Conservation (phyloP, 1,140 invertebrate species). For the Sarcophaga peregrina region DNA sequence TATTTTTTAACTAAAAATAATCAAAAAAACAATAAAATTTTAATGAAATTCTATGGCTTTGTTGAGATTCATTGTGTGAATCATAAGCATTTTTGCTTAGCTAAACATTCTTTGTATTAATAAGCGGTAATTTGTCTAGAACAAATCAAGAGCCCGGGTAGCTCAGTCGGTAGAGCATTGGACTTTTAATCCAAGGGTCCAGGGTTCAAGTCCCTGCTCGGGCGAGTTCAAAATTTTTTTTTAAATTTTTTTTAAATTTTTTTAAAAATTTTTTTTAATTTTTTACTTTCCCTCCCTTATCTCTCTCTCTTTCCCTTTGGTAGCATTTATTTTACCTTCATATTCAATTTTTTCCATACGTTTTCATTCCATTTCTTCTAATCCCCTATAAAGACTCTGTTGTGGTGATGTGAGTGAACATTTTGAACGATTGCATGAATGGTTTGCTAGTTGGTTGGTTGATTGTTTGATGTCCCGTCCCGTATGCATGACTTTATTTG, state of each 20-base stretch:
- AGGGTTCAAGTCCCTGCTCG: conserved; percentile 84
- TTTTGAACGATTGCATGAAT: too few species aligned
- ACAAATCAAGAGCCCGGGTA: conserved; percentile 72
- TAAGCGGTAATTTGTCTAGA: not conserved
- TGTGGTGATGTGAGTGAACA: not conserved
- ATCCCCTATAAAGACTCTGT: not conserved
- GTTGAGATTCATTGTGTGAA: too few species aligned
- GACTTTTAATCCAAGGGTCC: conserved; percentile 84
- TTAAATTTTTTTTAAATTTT: not conserved
- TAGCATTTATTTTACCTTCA: not conserved
- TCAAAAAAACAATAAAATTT: too few species aligned
- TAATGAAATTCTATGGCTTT: too few species aligned
- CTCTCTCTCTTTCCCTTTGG: not conserved
- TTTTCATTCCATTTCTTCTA: not conserved
- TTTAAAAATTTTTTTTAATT: not conserved
- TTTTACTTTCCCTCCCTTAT: not conserved
- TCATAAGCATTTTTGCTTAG: too few species aligned
- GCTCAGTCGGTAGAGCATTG: conserved; percentile 81
- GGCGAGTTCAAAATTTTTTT: conserved; percentile 67
- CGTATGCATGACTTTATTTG: too few species aligned
- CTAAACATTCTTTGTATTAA: too few species aligned
- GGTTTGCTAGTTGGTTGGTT: too few species aligned
- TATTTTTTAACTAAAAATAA: too few species aligned
- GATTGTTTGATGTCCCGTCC: too few species aligned
- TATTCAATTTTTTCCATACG: not conserved